These are phyloP conservation scores for Rattus norvegicus DNA, from an alignment of 2,113 vertebrate genomes.

Conservation along the genomic window DNA sequence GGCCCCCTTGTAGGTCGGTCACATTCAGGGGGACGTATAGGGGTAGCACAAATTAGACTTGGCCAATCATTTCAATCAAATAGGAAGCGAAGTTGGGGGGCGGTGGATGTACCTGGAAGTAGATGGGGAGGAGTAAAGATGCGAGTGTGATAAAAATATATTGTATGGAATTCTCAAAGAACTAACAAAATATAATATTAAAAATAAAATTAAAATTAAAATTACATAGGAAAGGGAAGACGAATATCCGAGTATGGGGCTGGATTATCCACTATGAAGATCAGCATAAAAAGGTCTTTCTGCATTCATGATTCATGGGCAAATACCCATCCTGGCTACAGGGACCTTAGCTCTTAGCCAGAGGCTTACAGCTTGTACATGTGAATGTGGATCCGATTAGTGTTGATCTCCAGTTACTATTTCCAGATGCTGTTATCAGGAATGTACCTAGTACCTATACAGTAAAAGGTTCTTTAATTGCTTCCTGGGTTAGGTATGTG, in stretches of 20 bases:
- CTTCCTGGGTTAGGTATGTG: not conserved
- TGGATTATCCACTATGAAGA: not conserved
- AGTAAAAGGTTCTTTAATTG: constrained; percentile 17
- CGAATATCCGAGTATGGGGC: not conserved
- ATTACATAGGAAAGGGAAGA: not conserved
- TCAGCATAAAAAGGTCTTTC: not conserved
- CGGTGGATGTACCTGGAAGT: not conserved
- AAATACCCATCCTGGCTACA: not conserved
- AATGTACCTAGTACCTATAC: not conserved
- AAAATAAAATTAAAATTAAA: not conserved
- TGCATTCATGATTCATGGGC: not conserved
- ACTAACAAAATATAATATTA: not conserved
- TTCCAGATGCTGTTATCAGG: not conserved
- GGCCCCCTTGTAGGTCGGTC: not conserved
- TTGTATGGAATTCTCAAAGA: not conserved
- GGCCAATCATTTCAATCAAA: not conserved
- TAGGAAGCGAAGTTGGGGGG: not conserved
- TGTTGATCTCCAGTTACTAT: not conserved
- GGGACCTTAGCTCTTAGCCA: not conserved
- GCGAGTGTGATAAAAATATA: not conserved
- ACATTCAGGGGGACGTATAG: not conserved
- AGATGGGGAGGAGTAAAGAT: not conserved
- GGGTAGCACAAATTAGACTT: not conserved
- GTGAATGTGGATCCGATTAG: not conserved
- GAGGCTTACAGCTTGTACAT: not conserved